phyloP scores from a whole-genome alignment of 2,888 invertebrate genomes.

The Drosophila neotestacea region DNA sequence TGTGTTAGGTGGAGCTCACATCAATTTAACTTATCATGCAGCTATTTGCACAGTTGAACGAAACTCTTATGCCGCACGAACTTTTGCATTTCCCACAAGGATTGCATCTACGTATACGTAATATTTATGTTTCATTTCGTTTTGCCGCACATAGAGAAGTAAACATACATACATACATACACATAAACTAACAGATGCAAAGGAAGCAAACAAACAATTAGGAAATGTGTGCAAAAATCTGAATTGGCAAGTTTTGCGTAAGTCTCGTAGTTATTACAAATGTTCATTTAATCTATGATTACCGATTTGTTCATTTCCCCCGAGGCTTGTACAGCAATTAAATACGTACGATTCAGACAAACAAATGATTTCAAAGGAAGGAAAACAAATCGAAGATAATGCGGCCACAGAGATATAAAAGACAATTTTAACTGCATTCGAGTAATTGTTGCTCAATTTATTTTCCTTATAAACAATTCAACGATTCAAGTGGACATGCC shows the following conservation, averaged over 20 bases:
- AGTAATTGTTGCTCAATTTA: constrained; percentile 55
- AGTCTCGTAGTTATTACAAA: constrained; percentile 63
- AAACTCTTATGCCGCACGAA: constrained; percentile 40
- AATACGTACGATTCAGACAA: constrained; percentile 46
- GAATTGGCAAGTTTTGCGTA: constrained; percentile 54
- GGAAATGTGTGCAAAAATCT: constrained; percentile 53
- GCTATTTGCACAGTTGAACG: constrained; percentile 46
- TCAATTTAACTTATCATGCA: constrained; percentile 76
- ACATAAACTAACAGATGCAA: constrained; percentile 11
- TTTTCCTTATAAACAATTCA: constrained; percentile 49
- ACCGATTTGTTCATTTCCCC: constrained; percentile 53
- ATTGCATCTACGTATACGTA: constrained; percentile 68
- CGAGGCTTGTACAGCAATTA: constrained; percentile 66
- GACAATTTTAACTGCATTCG: constrained; percentile 50
- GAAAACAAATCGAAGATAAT: constrained; percentile 63
- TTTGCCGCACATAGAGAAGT: constrained; percentile 23
- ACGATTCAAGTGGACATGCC: constrained; percentile 39
- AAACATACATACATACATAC: constrained; percentile 20
- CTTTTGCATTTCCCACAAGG: constrained; percentile 72
- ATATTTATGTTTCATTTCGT: constrained; percentile 78
- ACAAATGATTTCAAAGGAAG: constrained; percentile 63
- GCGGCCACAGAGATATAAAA: constrained; percentile 33
- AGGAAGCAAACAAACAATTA: constrained; percentile 71
- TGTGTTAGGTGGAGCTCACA: constrained; percentile 34
- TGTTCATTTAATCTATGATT: constrained; percentile 74